A percentile compares a stretch with the other conserved stretches of the same genome.
Evolutionary conservation across 2,113 vertebrate genomes (phyloP).

Genomic region (Crotophaga sulcirostris): DNA sequence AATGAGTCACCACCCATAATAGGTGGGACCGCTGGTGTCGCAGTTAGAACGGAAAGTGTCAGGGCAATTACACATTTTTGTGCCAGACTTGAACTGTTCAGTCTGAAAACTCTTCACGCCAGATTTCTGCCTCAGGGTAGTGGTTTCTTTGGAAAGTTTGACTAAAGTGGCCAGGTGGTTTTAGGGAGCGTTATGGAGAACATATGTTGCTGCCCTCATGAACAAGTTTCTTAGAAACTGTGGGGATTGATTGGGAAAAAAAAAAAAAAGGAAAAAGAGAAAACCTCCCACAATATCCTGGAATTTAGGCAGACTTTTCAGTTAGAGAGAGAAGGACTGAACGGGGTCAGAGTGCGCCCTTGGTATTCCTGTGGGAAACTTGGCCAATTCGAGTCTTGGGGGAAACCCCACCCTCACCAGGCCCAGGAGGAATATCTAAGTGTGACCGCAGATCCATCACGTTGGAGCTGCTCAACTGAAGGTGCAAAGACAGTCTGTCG

Average conservation of each 20-base stretch:
- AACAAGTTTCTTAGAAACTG: not conserved
- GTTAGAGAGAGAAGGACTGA: not conserved
- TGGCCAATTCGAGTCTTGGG: not conserved
- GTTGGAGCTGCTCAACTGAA: not conserved
- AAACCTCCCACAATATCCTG: not conserved
- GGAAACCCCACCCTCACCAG: not conserved
- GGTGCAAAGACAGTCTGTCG: not conserved
- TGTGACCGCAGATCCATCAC: not conserved
- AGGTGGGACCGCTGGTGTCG: not conserved
- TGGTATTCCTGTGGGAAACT: not conserved
- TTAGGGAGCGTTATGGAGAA: not conserved
- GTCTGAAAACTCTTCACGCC: not conserved
- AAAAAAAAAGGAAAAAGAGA: not conserved
- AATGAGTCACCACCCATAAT: not conserved
- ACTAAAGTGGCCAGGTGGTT: not conserved
- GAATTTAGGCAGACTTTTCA: not conserved
- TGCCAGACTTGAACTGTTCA: not conserved
- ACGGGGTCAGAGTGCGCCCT: not conserved
- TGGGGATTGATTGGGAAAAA: not conserved
- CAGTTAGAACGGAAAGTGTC: not conserved
- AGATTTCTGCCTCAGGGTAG: not conserved
- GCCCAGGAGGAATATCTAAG: not conserved
- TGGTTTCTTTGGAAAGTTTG: constrained; percentile 5
- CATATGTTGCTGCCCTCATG: not conserved
- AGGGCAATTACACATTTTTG: not conserved